These are phyloP conservation scores for Petromus typicus DNA, from an alignment of 2,113 vertebrate genomes.

Conservation along the genomic window DNA sequence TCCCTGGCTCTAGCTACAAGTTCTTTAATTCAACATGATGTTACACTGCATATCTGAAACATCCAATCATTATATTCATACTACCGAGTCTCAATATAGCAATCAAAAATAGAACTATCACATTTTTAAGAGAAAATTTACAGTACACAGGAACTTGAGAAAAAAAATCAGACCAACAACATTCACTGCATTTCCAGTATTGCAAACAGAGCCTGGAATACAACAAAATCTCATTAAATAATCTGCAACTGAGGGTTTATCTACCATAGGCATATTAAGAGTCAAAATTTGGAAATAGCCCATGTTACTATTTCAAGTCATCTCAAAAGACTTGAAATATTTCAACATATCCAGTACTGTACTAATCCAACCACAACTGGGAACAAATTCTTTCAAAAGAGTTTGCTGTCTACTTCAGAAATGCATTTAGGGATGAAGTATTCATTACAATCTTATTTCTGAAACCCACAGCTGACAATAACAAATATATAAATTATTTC, in stretches of 20 bases:
- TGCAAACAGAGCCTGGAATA: not conserved
- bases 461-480: not conserved
- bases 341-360: not conserved
- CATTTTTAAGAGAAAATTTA: conserved; percentile 5
- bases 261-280: not conserved
- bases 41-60: not conserved
- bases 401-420: conserved; percentile 41
- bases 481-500: not conserved
- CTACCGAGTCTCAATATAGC: not conserved
- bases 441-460: not conserved
- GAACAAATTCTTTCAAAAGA: conserved; percentile 48
- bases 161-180: conserved; percentile 26
- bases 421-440: conserved; percentile 19
- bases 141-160: not conserved
- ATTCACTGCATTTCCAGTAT: not conserved
- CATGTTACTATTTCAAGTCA: conserved; percentile 28
- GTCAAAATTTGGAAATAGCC: conserved; percentile 39
- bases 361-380: not conserved
- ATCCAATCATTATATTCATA: conserved; percentile 22
- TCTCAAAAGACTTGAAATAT: conserved; percentile 35
- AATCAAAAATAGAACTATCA: conserved; percentile 7
- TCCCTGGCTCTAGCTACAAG: not conserved
- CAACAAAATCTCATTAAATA: not conserved
- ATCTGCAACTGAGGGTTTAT: not conserved
- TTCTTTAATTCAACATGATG: conserved; percentile 38